A percentile compares a stretch with the other conserved stretches of the same genome.
Evolutionary conservation across 2,113 vertebrate genomes (phyloP).

Genomic region (Halcyon senegalensis): DNA sequence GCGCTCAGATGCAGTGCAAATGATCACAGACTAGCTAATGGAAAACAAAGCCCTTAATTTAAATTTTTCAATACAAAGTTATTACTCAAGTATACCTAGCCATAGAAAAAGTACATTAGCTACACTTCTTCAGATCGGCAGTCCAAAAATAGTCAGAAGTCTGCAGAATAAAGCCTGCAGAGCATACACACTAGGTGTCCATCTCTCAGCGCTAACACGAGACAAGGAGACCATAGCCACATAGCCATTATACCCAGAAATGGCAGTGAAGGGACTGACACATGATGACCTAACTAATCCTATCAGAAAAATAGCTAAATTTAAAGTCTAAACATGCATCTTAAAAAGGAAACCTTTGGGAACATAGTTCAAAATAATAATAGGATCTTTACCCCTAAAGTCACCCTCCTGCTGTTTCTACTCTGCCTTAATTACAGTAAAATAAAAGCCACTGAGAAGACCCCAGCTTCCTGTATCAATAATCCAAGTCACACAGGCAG

Average conservation of each 20-base stretch:
- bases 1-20: fast-evolving
- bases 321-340: background rate
- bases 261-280: background rate
- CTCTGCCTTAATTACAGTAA: constrained; percentile 27
- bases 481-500: background rate
- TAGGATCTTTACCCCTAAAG: background rate
- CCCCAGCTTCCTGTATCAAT: background rate
- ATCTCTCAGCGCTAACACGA: background rate
- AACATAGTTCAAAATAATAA: background rate
- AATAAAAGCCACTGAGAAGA: background rate
- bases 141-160: background rate
- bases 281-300: background rate
- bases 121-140: background rate
- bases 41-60: background rate
- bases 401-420: background rate
- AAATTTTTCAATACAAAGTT: background rate
- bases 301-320: background rate
- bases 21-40: background rate
- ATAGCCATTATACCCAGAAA: background rate
- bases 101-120: background rate
- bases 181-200: background rate
- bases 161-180: background rate
- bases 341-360: background rate
- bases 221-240: background rate
- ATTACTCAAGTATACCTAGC: background rate